A percentile compares a stretch with the other conserved stretches of the same genome.
These are phyloP conservation scores for Heterodera filipjevi DNA, from an alignment of 2,888 invertebrate genomes.

Conservation along the genomic window DNA sequence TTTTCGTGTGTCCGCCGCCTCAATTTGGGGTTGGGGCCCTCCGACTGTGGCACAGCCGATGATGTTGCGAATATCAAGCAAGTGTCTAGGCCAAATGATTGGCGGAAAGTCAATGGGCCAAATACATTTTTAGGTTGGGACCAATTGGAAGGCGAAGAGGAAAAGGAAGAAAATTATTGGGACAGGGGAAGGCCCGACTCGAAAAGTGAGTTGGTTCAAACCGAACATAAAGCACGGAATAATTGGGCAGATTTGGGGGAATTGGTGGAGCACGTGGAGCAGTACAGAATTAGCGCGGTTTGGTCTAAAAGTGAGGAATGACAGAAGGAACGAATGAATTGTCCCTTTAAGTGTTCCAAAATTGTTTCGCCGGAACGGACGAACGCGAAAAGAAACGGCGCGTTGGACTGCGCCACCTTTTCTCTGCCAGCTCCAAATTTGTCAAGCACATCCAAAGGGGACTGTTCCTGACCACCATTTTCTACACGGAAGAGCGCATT, in stretches of 20 bases:
- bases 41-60: conserved; percentile 19
- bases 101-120: not conserved
- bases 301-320: conserved; percentile 52
- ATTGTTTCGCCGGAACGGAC: conserved; percentile 32
- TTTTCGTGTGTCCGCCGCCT: conserved; percentile 88
- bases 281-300: conserved; percentile 52
- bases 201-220: not conserved
- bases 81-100: not conserved
- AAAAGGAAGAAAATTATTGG: conserved; percentile 14
- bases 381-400: conserved; percentile 47
- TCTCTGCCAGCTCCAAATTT: conserved; percentile 93
- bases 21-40: conserved; percentile 84
- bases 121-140: conserved; percentile 50
- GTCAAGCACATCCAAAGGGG: conserved; percentile 86
- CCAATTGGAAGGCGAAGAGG: conserved; percentile 44
- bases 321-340: not conserved
- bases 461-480: conserved; percentile 86
- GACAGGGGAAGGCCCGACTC: conserved; percentile 33
- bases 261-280: conserved; percentile 53
- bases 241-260: conserved; percentile 40
- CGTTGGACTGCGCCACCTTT: conserved; percentile 81
- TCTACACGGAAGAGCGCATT: conserved; percentile 93
- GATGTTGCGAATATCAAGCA: conserved; percentile 32
- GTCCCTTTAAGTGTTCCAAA: conserved; percentile 49
- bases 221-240: not conserved